Conservation (phyloP, 2,888 invertebrate species). For the Serripes groenlandicus region DNA sequence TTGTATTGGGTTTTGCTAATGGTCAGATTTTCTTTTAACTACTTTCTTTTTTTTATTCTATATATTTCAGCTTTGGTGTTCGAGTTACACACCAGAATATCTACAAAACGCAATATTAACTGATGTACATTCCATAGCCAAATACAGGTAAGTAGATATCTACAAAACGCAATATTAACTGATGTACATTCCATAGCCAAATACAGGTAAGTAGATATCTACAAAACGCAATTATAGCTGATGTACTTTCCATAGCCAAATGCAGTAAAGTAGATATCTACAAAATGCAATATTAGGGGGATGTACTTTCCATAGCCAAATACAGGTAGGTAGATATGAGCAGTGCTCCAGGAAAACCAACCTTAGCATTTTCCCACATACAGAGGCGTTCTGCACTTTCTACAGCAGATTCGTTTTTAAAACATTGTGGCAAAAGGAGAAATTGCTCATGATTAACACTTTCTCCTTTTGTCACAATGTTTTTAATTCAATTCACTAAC, state of each 20-base stretch:
- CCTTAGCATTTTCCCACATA: no score
- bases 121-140: conserved; percentile 70
- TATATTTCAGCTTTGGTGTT: conserved; percentile 83
- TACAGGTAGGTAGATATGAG: conserved; percentile 72
- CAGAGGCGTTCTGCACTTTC: no score
- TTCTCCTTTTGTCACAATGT: not conserved
- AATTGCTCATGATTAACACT: not conserved
- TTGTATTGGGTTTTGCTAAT: no score
- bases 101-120: conserved; percentile 70
- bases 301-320: conserved; percentile 70
- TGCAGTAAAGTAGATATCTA: conserved; percentile 72
- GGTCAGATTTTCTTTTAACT: no score
- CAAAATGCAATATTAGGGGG: conserved; percentile 70
- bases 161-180: conserved; percentile 69
- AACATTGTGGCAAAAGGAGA: not conserved
- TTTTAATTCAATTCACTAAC: no score
- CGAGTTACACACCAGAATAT: conserved; percentile 76
- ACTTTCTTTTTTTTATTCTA: no score
- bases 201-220: conserved; percentile 73
- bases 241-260: conserved; percentile 70
- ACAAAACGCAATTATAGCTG: conserved; percentile 69
- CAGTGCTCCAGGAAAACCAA: no score
- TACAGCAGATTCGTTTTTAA: no score
- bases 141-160: conserved; percentile 73
- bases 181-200: conserved; percentile 71